Percentiles rank a stretch among this genome's conserved stretches.
Conservation (phyloP, 2,888 invertebrate species). For the Agrochola lota region DNA sequence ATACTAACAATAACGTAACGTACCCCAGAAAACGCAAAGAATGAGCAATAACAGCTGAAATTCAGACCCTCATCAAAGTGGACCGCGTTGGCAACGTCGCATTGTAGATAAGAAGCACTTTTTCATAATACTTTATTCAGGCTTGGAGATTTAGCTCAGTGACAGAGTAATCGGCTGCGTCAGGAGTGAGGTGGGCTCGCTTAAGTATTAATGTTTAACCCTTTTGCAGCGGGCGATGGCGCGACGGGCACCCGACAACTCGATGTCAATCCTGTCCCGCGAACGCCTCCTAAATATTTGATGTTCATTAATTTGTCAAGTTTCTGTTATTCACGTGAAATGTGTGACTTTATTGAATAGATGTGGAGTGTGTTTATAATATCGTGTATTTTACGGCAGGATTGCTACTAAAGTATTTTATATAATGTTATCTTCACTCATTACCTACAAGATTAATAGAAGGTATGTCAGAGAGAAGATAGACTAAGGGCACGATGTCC, state of each 20-base stretch:
- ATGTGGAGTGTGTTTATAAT: constrained; percentile 10
- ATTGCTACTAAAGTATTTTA: background rate
- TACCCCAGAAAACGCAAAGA: constrained; percentile 25
- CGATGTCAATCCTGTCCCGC: constrained; percentile 84
- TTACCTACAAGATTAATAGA: background rate
- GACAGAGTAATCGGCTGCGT: constrained; percentile 89
- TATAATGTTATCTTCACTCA: background rate
- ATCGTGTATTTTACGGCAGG: background rate
- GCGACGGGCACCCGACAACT: constrained; percentile 82
- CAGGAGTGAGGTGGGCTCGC: constrained; percentile 84
- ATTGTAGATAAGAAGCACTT: constrained; percentile 88
- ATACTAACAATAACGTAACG: background rate
- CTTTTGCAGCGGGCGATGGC: constrained; percentile 81
- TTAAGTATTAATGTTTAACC: constrained; percentile 89
- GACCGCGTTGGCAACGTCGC: constrained; percentile 72
- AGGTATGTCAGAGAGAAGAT: background rate
- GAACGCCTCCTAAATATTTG: constrained; percentile 84
- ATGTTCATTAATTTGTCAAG: constrained; percentile 88
- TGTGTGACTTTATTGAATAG: constrained; percentile 53
- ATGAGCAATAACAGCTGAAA: constrained; percentile 66
- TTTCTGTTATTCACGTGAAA: constrained; percentile 69
- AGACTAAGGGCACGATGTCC: background rate
- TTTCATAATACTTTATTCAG: constrained; percentile 90
- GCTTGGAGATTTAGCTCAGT: constrained; percentile 85
- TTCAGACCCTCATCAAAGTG: constrained; percentile 86